A percentile compares a stretch with the other conserved stretches of the same genome.
These are phyloP conservation scores for Boulengeromyrus knoepffleri DNA, from an alignment of 2,113 vertebrate genomes.

Conservation along the genomic window DNA sequence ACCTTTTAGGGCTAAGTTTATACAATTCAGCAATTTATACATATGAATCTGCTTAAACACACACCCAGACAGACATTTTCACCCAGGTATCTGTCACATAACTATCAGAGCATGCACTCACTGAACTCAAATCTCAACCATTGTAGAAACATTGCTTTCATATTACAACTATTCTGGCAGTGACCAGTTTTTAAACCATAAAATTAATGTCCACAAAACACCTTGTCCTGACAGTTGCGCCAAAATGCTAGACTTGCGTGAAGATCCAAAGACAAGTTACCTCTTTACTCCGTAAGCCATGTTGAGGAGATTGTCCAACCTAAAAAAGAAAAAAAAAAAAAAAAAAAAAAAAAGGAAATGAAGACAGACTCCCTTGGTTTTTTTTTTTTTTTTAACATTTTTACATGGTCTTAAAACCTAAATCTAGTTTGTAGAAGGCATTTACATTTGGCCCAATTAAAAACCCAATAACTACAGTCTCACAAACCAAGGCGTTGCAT, in stretches of 20 bases:
- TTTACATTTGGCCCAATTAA: not conserved
- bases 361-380: not conserved
- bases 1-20: not conserved
- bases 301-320: conserved; percentile 23
- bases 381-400: not conserved
- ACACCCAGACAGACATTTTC: not conserved
- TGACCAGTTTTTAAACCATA: not conserved
- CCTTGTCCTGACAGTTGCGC: not conserved
- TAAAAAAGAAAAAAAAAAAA: not conserved
- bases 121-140: not conserved
- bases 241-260: not conserved
- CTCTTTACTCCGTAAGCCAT: conserved; percentile 22
- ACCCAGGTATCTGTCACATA: not conserved
- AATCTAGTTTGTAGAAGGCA: not conserved
- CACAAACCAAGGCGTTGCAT: not conserved
- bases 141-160: not conserved
- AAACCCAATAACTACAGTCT: not conserved
- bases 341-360: not conserved
- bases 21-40: not conserved
- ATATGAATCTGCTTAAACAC: not conserved
- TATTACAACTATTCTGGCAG: not conserved
- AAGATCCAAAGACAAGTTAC: not conserved
- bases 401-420: not conserved
- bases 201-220: not conserved
- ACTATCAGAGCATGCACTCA: not conserved